Evolutionary conservation across 2,888 invertebrate genomes (phyloP).

Genomic region (Lepidocyrtoides sp.): DNA sequence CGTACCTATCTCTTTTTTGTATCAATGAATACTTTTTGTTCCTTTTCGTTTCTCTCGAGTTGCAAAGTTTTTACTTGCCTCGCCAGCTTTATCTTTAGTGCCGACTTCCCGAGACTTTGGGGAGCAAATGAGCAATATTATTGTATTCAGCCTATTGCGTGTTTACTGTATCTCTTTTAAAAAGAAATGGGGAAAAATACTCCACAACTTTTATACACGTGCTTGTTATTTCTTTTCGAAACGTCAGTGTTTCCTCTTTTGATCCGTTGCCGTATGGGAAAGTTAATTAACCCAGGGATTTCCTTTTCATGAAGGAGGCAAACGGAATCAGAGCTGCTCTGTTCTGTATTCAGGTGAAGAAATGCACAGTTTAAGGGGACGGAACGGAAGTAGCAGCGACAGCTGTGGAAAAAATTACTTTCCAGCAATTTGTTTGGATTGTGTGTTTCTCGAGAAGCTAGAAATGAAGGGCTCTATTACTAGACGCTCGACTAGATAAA

Average conservation of each 20-base stretch:
- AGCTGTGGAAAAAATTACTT: slow-evolving; percentile 53
- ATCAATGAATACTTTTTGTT: slow-evolving; percentile 28
- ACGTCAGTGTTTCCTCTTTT: slow-evolving; percentile 2
- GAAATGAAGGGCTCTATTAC: not conserved
- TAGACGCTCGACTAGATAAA: not conserved
- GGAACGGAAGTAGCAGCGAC: slow-evolving; percentile 37
- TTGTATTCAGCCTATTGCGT: not conserved
- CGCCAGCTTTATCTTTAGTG: slow-evolving; percentile 42
- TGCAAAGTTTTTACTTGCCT: slow-evolving; percentile 28
- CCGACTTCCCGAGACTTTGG: slow-evolving; percentile 52
- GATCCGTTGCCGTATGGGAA: slow-evolving; percentile 54
- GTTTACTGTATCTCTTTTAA: not conserved
- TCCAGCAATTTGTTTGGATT: not conserved
- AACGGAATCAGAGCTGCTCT: slow-evolving; percentile 35
- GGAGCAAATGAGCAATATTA: slow-evolving; percentile 63
- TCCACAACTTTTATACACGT: slow-evolving; percentile 24
- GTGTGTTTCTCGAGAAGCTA: not conserved
- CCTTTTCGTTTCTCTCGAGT: slow-evolving; percentile 9
- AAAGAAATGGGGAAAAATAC: slow-evolving; percentile 5
- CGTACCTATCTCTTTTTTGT: slow-evolving; percentile 29
- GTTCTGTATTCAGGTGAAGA: slow-evolving; percentile 33
- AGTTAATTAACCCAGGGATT: slow-evolving; percentile 78
- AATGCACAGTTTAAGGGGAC: slow-evolving; percentile 6
- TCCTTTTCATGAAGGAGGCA: slow-evolving; percentile 2
- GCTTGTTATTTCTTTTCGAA: slow-evolving; percentile 19